Evolutionary conservation across 2,113 vertebrate genomes (phyloP), one percentile per base, ranked within the genome.

Genomic region (Cyrtonyx montezumae): DNA sequence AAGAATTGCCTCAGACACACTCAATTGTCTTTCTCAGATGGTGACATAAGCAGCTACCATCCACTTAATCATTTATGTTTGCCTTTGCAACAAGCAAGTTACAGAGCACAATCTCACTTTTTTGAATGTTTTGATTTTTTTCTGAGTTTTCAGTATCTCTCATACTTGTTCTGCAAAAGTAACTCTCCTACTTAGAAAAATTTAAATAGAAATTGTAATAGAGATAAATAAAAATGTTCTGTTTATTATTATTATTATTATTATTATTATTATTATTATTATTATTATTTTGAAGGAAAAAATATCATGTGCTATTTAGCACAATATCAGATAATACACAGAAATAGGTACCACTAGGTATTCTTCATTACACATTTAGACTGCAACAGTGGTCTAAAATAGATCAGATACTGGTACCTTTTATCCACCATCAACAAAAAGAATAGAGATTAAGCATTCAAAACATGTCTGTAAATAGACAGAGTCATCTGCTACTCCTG

Each of bases 331-430:
- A 46, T 42, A 80, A 53, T n/a, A 79, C 14, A 59, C n/a, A 90
- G 53, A 91, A 83, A 48, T 4, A 6, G 34, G 17, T 12, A 86
- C 8, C 37, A 77, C 19, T 49, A 37, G 21, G 45, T 70, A 58
- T 16, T 67, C 8, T 74, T 90, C 23, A 74, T 88, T 70, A 88
- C 22, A 88, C 8, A 21, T 78, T 70, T 40, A 28, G 25, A 63
- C 25, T 11, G n/a, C 21, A 67, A 84, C 3, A 65, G 8, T 43
- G 18, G 22, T 71, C 37, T 78, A 51, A 93, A 96, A 92, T 37
- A 80, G 28, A 70, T 78, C 55, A 59, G n/a, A 59, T 78, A 84
- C 86, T 88, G 86, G 18, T n/a, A 88, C 70, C 25, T 95, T 90
- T 37, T 88, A 46, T 84, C 23, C 7, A 67, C 18, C 1, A 1